These are phyloP conservation scores for Athalia rosae DNA, from an alignment of 2,888 invertebrate species.

Conservation along the genomic window DNA sequence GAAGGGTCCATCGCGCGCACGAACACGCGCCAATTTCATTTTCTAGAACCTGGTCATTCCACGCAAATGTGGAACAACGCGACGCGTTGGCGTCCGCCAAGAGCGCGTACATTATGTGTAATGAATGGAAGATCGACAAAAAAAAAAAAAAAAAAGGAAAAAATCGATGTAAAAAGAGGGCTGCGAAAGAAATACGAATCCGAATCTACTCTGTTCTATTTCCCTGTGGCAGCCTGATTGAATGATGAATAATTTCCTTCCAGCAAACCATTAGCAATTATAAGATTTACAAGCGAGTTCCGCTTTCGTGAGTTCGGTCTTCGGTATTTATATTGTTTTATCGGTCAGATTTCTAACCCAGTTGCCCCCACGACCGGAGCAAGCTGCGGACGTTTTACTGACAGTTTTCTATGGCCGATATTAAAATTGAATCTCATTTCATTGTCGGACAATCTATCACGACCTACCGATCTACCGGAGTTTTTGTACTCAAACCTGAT, in stretches of 20 bases:
- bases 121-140: too few relatives aligned
- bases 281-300: constrained; percentile 38
- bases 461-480: not conserved
- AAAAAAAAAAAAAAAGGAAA: constrained; percentile 1
- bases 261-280: constrained; percentile 30
- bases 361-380: constrained; percentile 36
- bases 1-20: too few relatives aligned
- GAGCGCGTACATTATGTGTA: not conserved
- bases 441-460: not conserved
- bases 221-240: constrained; percentile 12
- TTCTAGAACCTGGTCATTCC: not conserved
- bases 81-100: not conserved
- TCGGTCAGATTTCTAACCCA: constrained; percentile 29
- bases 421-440: constrained; percentile 11
- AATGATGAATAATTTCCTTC: constrained; percentile 38
- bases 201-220: constrained; percentile 9
- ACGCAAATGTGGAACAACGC: not conserved
- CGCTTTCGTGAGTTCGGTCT: constrained; percentile 31
- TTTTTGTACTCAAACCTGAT: too few relatives aligned
- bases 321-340: constrained; percentile 31
- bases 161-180: not conserved
- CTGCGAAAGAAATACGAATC: not conserved
- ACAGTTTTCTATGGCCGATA: not conserved
- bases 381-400: constrained; percentile 2
- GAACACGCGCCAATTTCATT: not conserved